Evolutionary conservation across 2,888 invertebrate genomes (phyloP).

Genomic region (Gymnoscelis rufifasciata): DNA sequence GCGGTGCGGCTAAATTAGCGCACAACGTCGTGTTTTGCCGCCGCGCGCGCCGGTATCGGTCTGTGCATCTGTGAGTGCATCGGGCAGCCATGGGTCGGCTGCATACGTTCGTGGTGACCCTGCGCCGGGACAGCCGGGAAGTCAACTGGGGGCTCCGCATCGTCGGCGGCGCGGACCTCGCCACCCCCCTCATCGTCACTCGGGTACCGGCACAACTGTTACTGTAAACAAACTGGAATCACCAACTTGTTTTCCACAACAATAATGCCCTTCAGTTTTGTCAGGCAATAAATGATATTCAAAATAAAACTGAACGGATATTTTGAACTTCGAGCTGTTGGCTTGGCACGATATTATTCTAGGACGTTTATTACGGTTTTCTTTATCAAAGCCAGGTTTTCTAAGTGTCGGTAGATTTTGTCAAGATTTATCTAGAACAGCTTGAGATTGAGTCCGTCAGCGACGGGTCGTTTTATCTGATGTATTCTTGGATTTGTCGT

Average conservation of each 20-base stretch:
- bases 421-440: conserved; percentile 46
- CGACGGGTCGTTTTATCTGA: conserved; percentile 53
- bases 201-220: conserved; percentile 81
- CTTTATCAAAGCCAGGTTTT: conserved; percentile 27
- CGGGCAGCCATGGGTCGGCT: conserved; percentile 81
- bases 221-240: conserved; percentile 63
- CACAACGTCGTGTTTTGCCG: conserved; percentile 70
- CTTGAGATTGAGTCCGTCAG: conserved; percentile 48
- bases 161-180: conserved; percentile 91
- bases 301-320: conserved; percentile 11
- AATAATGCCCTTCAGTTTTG: neutral
- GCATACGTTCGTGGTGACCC: conserved; percentile 86
- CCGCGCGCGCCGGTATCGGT: conserved; percentile 53
- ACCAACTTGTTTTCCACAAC: conserved; percentile 29
- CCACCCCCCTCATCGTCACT: conserved; percentile 91
- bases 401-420: conserved; percentile 33
- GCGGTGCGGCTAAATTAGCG: conserved; percentile 64
- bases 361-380: conserved; percentile 30
- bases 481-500: conserved; percentile 64
- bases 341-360: conserved; percentile 26
- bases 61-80: conserved; percentile 37
- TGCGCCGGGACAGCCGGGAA: conserved; percentile 84
- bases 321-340: conserved; percentile 11
- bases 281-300: neutral
- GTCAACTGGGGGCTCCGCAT: conserved; percentile 93